These are phyloP conservation scores for Dinomys branickii DNA, from an alignment of 2,113 vertebrate species.

Conservation along the genomic window DNA sequence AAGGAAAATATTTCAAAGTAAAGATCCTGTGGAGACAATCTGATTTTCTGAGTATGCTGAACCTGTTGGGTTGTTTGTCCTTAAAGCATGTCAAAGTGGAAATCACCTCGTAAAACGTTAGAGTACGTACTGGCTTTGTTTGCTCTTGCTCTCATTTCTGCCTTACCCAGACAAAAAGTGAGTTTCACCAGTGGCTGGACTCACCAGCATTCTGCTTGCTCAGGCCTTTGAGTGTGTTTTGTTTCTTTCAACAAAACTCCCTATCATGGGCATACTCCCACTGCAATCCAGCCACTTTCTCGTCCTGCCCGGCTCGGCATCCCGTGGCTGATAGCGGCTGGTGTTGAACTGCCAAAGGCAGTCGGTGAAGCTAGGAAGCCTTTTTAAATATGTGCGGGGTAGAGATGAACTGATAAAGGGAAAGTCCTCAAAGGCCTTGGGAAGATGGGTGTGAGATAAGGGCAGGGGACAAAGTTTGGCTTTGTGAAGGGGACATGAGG, in stretches of 20 bases:
- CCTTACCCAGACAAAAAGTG: conserved; percentile 34
- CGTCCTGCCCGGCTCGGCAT: neutral
- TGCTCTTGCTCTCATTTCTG: conserved; percentile 55
- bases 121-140: neutral
- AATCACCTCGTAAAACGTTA: conserved; percentile 7
- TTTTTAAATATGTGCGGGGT: conserved; percentile 19
- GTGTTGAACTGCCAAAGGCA: neutral
- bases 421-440: conserved; percentile 17
- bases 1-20: conserved; percentile 37
- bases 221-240: conserved; percentile 69
- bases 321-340: conserved; percentile 7
- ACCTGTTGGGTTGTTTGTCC: conserved; percentile 7
- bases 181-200: conserved; percentile 12
- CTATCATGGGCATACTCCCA: conserved; percentile 71
- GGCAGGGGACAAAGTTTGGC: neutral
- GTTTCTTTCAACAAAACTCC: conserved; percentile 78
- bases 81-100: neutral
- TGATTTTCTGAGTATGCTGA: neutral
- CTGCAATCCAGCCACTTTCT: neutral
- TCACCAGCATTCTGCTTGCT: conserved; percentile 70
- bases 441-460: neutral
- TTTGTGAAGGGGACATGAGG: neutral
- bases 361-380: neutral
- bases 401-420: neutral
- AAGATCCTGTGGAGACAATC: neutral